Evolutionary conservation across 2,113 vertebrate genomes (phyloP).

Genomic region (Hemiscyllium ocellatum): DNA sequence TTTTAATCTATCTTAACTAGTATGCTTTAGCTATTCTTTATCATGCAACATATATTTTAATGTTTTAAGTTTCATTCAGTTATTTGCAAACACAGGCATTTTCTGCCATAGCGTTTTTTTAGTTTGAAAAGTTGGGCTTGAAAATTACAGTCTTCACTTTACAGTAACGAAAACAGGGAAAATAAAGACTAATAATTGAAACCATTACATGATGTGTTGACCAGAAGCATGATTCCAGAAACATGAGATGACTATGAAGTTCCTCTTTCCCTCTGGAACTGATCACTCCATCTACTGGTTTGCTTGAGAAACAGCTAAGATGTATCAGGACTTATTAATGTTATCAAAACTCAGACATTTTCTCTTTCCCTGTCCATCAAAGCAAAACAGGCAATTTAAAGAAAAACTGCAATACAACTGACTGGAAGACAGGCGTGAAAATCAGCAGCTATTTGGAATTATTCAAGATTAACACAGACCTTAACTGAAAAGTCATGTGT

Average conservation of each 20-base stretch:
- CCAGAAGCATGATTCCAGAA: neutral
- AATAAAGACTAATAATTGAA: neutral
- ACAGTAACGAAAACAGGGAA: too few species aligned
- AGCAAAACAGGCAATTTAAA: too few species aligned
- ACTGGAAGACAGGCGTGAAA: neutral
- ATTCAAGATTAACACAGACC: neutral
- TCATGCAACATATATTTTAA: neutral
- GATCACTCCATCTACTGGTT: slow-evolving; percentile 9
- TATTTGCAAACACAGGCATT: neutral
- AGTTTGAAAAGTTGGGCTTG: neutral
- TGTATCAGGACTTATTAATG: too few species aligned
- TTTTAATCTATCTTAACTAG: neutral
- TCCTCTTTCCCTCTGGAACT: neutral
- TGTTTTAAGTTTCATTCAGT: neutral
- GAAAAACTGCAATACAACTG: too few species aligned
- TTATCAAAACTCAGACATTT: neutral
- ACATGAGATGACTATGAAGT: neutral
- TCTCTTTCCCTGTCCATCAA: neutral
- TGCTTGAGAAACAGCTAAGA: neutral
- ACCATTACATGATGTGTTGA: neutral
- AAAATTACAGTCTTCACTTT: too few species aligned
- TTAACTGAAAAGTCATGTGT: neutral
- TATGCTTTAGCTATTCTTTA: neutral
- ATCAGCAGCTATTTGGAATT: neutral
- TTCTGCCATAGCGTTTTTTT: neutral